Evolutionary conservation across 2,113 vertebrate genomes (phyloP).

Genomic region (Sinocyclocheilus grahami): DNA sequence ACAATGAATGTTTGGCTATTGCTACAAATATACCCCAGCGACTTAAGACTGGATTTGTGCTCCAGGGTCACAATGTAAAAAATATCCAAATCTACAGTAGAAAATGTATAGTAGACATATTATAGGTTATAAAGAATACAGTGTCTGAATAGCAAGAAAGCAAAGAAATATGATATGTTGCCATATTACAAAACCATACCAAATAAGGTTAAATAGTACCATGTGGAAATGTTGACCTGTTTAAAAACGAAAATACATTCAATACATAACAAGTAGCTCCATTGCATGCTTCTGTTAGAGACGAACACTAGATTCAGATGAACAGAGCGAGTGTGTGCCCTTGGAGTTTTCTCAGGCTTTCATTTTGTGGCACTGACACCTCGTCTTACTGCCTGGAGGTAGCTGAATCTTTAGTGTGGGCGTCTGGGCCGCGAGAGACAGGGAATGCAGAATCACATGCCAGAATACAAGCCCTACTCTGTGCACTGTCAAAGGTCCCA

Average conservation of each 20-base stretch:
- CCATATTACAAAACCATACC: not conserved
- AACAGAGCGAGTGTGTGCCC: constrained; percentile 7
- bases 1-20: no score
- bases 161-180: not conserved
- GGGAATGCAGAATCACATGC: constrained; percentile 49
- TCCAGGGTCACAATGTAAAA: no score
- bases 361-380: constrained; percentile 62
- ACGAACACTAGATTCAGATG: not conserved
- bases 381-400: constrained; percentile 62
- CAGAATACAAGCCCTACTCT: constrained; percentile 38
- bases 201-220: constrained; percentile 1
- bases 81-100: not conserved
- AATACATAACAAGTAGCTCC: not conserved
- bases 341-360: constrained; percentile 56
- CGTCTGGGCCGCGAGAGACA: constrained; percentile 41
- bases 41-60: no score
- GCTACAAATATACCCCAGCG: no score
- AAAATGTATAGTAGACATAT: not conserved
- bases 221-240: not conserved
- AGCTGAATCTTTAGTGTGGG: constrained; percentile 46
- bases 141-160: not conserved
- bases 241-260: not conserved
- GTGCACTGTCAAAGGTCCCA: constrained; percentile 53
- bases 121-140: not conserved
- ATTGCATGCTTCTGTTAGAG: not conserved